Evolutionary conservation across 1,140 invertebrate genomes (phyloP).

Genomic region (Temnothorax curvispinosus): DNA sequence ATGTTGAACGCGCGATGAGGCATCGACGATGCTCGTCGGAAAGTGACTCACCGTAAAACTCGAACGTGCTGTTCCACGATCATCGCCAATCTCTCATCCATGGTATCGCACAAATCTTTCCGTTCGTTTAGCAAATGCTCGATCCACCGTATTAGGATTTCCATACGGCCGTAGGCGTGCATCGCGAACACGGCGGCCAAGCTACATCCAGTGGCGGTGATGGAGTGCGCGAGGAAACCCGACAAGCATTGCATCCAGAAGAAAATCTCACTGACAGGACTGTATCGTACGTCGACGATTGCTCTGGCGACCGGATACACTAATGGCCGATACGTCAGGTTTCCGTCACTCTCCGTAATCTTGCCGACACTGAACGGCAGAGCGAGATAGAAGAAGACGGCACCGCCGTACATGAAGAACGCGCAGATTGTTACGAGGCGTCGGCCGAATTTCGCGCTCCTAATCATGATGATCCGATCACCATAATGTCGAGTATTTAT

Average conservation of each 20-base stretch:
- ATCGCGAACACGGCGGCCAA: conserved; percentile 74
- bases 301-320: conserved; percentile 71
- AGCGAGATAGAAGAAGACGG: conserved; percentile 55
- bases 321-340: conserved; percentile 62
- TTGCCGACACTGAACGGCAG: conserved; percentile 45
- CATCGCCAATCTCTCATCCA: conserved; percentile 69
- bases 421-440: conserved; percentile 39
- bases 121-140: conserved; percentile 56
- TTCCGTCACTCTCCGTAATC: neutral
- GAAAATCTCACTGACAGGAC: conserved; percentile 69
- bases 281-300: conserved; percentile 64
- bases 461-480: conserved; percentile 59
- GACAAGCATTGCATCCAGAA: conserved; percentile 64
- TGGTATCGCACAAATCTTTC: neutral
- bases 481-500: conserved; percentile 22
- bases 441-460: conserved; percentile 52
- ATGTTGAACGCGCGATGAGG: too few species aligned
- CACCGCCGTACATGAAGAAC: conserved; percentile 61
- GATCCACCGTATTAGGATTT: conserved; percentile 73
- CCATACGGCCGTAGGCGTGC: conserved; percentile 76
- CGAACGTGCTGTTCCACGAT: conserved; percentile 77
- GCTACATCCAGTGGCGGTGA: conserved; percentile 66
- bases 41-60: conserved; percentile 62
- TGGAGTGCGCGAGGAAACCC: conserved; percentile 68
- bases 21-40: neutral